Evolutionary conservation across 2,113 vertebrate genomes (phyloP), one percentile per base, ranked within the genome.

Genomic region (Xiphorhynchus elegans): DNA sequence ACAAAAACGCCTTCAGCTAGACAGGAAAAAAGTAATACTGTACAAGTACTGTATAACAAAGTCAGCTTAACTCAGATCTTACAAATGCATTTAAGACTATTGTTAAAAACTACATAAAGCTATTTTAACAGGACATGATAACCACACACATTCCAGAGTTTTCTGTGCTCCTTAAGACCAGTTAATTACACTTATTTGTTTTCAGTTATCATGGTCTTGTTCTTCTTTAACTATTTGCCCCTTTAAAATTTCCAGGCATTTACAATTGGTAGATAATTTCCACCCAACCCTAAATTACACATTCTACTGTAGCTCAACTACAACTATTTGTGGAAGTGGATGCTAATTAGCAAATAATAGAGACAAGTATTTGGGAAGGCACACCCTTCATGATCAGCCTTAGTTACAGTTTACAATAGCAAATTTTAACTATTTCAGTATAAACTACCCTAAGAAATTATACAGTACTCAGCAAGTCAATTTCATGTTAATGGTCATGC

Each of bases 301-400:
- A 70, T 82, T 93, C 62, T 91, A 42, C 66, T 86, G 46, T 50
- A 93, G 73, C n/a, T 92, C 44, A 92, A 49, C 70, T 93, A 77
- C 68, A 95, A 72, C 87, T 94, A 95, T 94, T 91, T 96, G 87
- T 94, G 93, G 92, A 97, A 94, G 47, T 9, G 19, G 76, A 93
- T 5, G 60, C 37, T 66, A 91, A 96, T 84, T 89, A 82, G 50
- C 70, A 91, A 96, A 95, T 94, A 96, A 95, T 83, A 37, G 60
- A 94, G 77, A 85, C 40, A 26, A 64, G 76, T 95, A 92, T 89
- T 92, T 87, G 92, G 66, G 53, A 89, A 95, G 93, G 89, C 93
- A 94, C 87, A 84, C 84, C 92, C 94, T 96, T 75, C 28, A 75
- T 20, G 21, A 76, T 59, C 83, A 60, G 49, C 56, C 49, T n/a